Evolutionary conservation across 2,797 vertebrate species (phyloP), one percentile per base, ranked within the genome.

Genomic region (Cuniculus paca): DNA sequence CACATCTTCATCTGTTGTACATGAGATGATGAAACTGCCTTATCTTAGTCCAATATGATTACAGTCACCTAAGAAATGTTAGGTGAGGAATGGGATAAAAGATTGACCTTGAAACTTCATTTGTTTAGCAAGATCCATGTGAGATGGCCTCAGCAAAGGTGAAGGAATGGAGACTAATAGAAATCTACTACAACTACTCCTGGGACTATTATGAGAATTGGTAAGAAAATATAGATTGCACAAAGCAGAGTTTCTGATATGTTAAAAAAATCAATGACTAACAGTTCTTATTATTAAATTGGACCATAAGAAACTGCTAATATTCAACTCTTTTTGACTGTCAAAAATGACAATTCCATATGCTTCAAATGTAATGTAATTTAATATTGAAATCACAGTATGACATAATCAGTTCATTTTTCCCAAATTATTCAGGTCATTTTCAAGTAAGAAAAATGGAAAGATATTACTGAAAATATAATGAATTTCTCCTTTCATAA

Each of bases 371-470:
- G 26, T 39, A 54, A 75, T 65, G 39, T 60, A 93, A 94, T 74
- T 96, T 96, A 95, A 90, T 96, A 82, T 34, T 96, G 87, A 96
- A 97, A 93, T 88, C 36, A 1, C 45, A 94, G 10, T 50, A 39
- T 95, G 91, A 96, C 19, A 88, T 22, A 94, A 63, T 68, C 52
- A 79, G 45, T 90, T 72, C 16, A 83, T 79, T 93, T 95, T 63
- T 1, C 56, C 45, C 65, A 97, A 90, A 95, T 96, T 88, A 96
- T 70, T 94, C 87, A 93, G 45, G 22, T 70, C 56, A 24, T 93
- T 94, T 91, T 90, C 63, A 87, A 74, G 65, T 39, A 90, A 96
- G 70, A 68, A 95, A 96, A 88, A 10, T 85, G 36, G 28, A 65
- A 42, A 42, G 7, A 28, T 50, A 78, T 36, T 72, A 85, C n/a